phyloP scores from a whole-genome alignment of 1,140 invertebrate genomes.

The Manduca sexta region DNA sequence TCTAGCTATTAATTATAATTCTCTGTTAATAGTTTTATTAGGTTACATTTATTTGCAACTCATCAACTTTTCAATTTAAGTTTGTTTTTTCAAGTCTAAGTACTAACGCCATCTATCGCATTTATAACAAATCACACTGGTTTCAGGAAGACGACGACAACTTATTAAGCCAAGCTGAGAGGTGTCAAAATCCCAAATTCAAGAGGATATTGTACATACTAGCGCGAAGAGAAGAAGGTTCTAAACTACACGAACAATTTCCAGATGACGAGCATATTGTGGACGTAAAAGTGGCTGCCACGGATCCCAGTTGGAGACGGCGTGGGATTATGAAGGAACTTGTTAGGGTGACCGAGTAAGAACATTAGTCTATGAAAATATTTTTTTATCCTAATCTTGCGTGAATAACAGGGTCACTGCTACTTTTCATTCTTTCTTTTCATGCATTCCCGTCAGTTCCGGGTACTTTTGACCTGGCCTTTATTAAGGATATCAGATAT shows the following conservation, averaged over 20 bases:
- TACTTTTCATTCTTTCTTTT: too few species aligned
- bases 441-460: too few species aligned
- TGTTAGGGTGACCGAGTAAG: slow-evolving; percentile 76
- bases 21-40: too few species aligned
- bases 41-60: too few species aligned
- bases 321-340: slow-evolving; percentile 78
- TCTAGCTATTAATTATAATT: too few species aligned
- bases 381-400: neutral
- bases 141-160: slow-evolving; percentile 41
- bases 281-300: slow-evolving; percentile 78
- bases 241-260: slow-evolving; percentile 72
- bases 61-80: too few species aligned
- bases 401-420: too few species aligned
- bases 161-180: slow-evolving; percentile 35
- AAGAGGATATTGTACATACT: slow-evolving; percentile 77
- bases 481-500: too few species aligned
- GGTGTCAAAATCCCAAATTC: slow-evolving; percentile 75
- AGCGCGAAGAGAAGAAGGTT: slow-evolving; percentile 69
- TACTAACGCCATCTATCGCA: neutral
- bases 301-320: slow-evolving; percentile 76
- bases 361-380: neutral
- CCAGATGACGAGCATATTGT: slow-evolving; percentile 72
- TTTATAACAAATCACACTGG: neutral
- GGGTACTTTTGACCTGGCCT: too few species aligned
- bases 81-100: too few species aligned